Evolutionary conservation across 2,888 invertebrate genomes (phyloP).

Genomic region (Nasonovia ribisnigri): DNA sequence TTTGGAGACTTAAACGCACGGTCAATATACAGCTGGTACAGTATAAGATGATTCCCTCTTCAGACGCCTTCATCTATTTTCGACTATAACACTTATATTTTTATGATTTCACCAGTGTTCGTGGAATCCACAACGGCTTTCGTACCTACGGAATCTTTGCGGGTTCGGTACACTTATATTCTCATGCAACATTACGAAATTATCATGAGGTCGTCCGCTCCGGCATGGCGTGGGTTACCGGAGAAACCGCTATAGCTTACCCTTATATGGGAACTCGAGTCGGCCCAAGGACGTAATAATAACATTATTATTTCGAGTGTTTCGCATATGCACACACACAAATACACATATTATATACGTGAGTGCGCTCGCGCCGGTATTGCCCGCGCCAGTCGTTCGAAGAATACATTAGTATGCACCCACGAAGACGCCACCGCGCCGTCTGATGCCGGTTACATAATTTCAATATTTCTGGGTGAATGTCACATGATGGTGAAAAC

Average conservation of each 20-base stretch:
- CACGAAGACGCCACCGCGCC: conserved; percentile 53
- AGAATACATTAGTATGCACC: conserved; percentile 25
- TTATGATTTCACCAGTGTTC: conserved; percentile 2
- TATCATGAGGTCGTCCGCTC: conserved; percentile 60
- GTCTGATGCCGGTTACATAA: conserved; percentile 23
- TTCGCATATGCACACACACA: conserved; percentile 40
- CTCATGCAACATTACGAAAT: conserved; percentile 60
- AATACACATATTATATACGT: background rate
- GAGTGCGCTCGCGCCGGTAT: background rate
- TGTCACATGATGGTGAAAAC: conserved; percentile 46
- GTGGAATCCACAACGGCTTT: conserved; percentile 20
- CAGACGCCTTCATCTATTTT: background rate
- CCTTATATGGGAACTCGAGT: conserved; percentile 61
- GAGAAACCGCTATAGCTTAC: conserved; percentile 61
- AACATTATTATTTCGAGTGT: conserved; percentile 52
- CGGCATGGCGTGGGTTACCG: conserved; percentile 55
- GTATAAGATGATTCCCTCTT: background rate
- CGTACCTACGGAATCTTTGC: conserved; percentile 9
- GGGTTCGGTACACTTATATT: conserved; percentile 20
- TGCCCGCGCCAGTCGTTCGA: background rate
- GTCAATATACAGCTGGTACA: background rate
- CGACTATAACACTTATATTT: background rate
- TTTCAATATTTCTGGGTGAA: conserved; percentile 57
- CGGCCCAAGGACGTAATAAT: conserved; percentile 43
- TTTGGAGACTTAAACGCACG: conserved; percentile 12